A percentile compares a stretch with the other conserved stretches of the same genome.
phyloP scores from a whole-genome alignment of 2,888 invertebrate species.

The Cybosia mesomella region DNA sequence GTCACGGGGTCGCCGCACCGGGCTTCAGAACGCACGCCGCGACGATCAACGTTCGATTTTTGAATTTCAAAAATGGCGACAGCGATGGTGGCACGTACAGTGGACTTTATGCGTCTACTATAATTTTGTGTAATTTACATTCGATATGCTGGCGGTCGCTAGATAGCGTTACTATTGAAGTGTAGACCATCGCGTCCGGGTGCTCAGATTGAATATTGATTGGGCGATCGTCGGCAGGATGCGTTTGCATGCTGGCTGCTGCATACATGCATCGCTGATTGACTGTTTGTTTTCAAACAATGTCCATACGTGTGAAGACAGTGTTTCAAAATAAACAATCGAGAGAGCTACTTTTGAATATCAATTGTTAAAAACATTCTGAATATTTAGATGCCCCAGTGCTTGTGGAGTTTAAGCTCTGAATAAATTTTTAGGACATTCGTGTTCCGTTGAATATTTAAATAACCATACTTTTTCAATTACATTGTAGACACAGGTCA shows the following conservation, averaged over 20 bases:
- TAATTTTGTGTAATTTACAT: conserved; percentile 84
- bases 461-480: neutral
- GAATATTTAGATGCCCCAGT: conserved; percentile 34
- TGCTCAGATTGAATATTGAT: conserved; percentile 76
- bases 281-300: conserved; percentile 64
- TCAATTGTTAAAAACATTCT: conserved; percentile 46
- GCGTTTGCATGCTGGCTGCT: conserved; percentile 64
- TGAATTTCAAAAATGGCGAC: conserved; percentile 67
- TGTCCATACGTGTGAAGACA: conserved; percentile 56
- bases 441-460: neutral
- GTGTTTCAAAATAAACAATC: conserved; percentile 63
- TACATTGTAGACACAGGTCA: neutral
- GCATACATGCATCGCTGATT: conserved; percentile 65
- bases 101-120: conserved; percentile 75
- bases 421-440: neutral
- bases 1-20: conserved; percentile 82
- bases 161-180: conserved; percentile 81
- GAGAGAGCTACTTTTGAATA: conserved; percentile 57
- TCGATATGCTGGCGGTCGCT: conserved; percentile 77
- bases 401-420: conserved; percentile 26
- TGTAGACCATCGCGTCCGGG: conserved; percentile 74
- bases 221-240: conserved; percentile 62
- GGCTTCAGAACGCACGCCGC: conserved; percentile 65
- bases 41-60: conserved; percentile 59
- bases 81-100: conserved; percentile 57